Conservation (phyloP, 2,113 vertebrate species). For the Oceanites oceanicus region DNA sequence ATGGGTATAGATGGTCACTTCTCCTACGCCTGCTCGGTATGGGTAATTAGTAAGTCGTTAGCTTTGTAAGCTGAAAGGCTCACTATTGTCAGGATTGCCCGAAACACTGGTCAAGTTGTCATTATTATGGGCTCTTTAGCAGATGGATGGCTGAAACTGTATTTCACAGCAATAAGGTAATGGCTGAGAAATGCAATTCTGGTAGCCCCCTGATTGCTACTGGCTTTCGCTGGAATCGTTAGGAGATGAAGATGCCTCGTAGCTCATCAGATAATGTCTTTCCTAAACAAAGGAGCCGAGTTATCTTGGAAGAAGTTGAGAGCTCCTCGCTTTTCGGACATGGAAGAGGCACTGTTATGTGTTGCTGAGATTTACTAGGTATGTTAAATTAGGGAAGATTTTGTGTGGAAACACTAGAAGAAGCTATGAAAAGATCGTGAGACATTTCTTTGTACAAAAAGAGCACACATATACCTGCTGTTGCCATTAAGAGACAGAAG, state of each 20-base stretch:
- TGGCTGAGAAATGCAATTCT: conserved; percentile 5
- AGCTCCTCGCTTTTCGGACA: not conserved
- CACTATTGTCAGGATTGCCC: not conserved
- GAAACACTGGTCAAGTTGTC: not conserved
- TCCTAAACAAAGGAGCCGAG: not conserved
- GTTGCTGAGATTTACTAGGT: not conserved
- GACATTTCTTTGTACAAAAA: not conserved
- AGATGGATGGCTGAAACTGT: not conserved
- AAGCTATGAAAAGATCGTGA: not conserved
- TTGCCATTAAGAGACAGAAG: conserved; percentile 16
- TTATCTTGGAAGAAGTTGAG: not conserved
- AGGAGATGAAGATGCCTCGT: not conserved
- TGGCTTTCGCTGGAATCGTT: not conserved
- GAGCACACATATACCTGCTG: not conserved
- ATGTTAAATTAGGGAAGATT: not conserved
- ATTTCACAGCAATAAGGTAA: not conserved
- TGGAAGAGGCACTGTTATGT: not conserved
- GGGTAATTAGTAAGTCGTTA: conserved; percentile 55
- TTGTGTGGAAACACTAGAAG: not conserved
- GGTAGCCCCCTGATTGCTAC: not conserved
- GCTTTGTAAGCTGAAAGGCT: conserved; percentile 36
- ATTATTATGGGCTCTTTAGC: not conserved
- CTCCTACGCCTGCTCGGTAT: conserved; percentile 3
- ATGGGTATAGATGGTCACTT: conserved; percentile 5
- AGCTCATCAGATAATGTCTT: not conserved